phyloP scores from a whole-genome alignment of 2,113 vertebrate species.

The Amphiprion ocellaris region DNA sequence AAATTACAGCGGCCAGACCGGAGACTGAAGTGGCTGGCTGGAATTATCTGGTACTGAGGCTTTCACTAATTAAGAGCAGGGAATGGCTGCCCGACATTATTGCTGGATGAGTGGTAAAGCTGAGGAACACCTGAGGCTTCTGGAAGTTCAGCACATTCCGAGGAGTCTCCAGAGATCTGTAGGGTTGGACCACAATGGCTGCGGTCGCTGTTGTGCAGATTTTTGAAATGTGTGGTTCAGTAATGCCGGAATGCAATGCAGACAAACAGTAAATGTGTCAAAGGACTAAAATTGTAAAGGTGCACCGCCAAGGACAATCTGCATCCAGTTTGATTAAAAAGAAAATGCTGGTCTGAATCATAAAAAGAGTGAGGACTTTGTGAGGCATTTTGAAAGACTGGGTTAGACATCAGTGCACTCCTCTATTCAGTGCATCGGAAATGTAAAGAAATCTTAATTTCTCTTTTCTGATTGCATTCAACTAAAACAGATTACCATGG shows the following conservation, averaged over 20 bases:
- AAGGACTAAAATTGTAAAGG: background rate
- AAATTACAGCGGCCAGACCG: conserved; percentile 33
- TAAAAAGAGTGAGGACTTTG: background rate
- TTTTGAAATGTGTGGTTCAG: conserved; percentile 9
- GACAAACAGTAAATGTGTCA: background rate
- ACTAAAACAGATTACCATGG: conserved; percentile 5
- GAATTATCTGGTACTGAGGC: conserved; percentile 61
- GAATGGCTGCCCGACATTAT: conserved; percentile 52
- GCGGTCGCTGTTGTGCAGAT: conserved; percentile 16
- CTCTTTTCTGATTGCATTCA: conserved; percentile 9
- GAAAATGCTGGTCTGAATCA: background rate
- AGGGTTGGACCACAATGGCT: conserved; percentile 13
- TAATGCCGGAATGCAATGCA: background rate
- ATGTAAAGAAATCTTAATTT: conserved; percentile 9
- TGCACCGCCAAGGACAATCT: background rate
- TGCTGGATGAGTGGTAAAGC: conserved; percentile 64
- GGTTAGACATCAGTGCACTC: background rate
- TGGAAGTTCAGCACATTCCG: conserved; percentile 44
- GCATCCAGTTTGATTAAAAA: conserved; percentile 19
- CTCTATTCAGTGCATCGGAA: conserved; percentile 4
- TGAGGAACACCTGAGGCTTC: conserved; percentile 74
- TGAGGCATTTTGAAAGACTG: background rate
- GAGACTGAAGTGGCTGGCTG: conserved; percentile 42
- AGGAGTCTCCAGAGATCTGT: conserved; percentile 54
- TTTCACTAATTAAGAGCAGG: conserved; percentile 70